These are phyloP conservation scores for Tetraneura akinire DNA, from an alignment of 1,140 invertebrate species.

Conservation along the genomic window DNA sequence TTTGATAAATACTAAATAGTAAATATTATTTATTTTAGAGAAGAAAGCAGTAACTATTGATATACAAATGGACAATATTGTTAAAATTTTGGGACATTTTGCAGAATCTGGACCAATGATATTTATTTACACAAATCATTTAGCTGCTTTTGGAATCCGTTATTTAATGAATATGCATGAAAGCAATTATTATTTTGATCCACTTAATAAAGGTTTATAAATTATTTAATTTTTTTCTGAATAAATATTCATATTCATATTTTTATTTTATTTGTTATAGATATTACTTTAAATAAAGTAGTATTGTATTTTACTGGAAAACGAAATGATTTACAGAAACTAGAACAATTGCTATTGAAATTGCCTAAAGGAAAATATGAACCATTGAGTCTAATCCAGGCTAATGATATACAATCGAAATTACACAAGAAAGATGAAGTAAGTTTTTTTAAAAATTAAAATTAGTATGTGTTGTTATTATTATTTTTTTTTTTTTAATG, in stretches of 20 bases:
- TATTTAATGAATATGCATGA: conserved; percentile 69
- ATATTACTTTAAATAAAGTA: neutral
- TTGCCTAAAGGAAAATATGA: conserved; percentile 34
- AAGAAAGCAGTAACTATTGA: conserved; percentile 64
- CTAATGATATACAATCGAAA: neutral
- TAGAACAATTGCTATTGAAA: conserved; percentile 16
- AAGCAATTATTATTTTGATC: conserved; percentile 60
- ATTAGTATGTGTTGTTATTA: too few relatives aligned
- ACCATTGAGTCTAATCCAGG: neutral
- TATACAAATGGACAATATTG: conserved; percentile 67
- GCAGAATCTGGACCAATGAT: conserved; percentile 69
- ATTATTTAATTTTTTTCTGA: too few relatives aligned
- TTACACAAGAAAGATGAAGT: too few relatives aligned
- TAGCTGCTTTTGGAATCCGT: conserved; percentile 69
- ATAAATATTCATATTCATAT: neutral
- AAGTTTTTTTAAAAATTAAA: too few relatives aligned
- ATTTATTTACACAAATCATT: conserved; percentile 73
- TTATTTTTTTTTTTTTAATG: too few relatives aligned
- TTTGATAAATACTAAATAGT: too few relatives aligned
- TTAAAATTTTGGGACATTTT: conserved; percentile 75
- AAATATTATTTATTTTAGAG: conserved; percentile 67
- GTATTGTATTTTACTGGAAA: conserved; percentile 5
- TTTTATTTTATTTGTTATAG: neutral
- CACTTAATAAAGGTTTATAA: conserved; percentile 1
- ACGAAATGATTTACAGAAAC: neutral